phyloP scores from a whole-genome alignment of 2,113 vertebrate species.

The Microcebus griseorufus region DNA sequence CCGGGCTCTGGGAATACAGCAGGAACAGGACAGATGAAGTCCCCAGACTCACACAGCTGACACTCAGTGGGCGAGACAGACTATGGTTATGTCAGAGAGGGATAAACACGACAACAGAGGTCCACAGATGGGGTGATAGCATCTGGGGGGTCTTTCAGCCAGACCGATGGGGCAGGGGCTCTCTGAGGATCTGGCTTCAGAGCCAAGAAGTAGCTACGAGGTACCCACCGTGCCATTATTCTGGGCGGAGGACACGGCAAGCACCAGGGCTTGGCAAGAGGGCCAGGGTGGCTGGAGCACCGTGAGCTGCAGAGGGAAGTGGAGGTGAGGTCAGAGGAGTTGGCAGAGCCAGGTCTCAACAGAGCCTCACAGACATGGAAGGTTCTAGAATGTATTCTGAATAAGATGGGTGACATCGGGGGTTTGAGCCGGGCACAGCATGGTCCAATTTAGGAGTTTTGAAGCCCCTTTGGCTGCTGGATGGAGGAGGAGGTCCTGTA shows the following conservation, averaged over 20 bases:
- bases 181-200: not conserved
- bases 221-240: not conserved
- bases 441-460: not conserved
- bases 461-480: not conserved
- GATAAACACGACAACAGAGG: not conserved
- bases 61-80: not conserved
- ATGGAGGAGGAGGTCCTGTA: not conserved
- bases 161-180: no score
- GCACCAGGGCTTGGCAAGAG: not conserved
- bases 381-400: not conserved
- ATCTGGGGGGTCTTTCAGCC: not conserved
- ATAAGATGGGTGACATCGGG: not conserved
- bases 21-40: not conserved
- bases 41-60: not conserved
- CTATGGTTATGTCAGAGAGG: not conserved
- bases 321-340: not conserved
- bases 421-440: accelerated
- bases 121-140: accelerated
- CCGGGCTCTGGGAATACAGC: not conserved
- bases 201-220: not conserved
- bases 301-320: accelerated
- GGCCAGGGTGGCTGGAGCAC: not conserved
- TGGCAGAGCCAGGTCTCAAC: not conserved
- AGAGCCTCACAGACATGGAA: not conserved
- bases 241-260: not conserved